These are phyloP conservation scores for Caenorhabditis uteleia DNA, from an alignment of 2,888 invertebrate species.

Conservation along the genomic window DNA sequence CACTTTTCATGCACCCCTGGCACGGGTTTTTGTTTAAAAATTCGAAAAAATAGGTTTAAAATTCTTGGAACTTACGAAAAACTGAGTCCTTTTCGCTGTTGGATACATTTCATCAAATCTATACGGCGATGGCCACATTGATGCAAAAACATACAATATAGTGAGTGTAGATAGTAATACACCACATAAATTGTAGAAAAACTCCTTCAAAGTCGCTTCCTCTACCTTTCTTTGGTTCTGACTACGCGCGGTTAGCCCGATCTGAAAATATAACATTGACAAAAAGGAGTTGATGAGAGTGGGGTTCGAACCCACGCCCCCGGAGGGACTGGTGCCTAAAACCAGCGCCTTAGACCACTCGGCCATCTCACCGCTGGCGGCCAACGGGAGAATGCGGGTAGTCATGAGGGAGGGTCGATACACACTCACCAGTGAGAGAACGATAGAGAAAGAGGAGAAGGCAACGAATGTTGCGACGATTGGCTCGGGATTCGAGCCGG, in stretches of 20 bases:
- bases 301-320: constrained; percentile 65
- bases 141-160: constrained; percentile 38
- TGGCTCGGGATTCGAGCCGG: constrained; percentile 49
- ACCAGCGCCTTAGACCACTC: constrained; percentile 88
- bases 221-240: constrained; percentile 10
- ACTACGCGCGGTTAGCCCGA: constrained; percentile 27
- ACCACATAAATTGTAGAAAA: constrained; percentile 26
- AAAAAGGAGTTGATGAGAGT: constrained; percentile 48
- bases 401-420: neutral
- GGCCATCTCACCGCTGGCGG: constrained; percentile 74
- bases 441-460: constrained; percentile 37
- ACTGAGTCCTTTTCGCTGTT: constrained; percentile 53
- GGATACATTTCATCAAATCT: constrained; percentile 48
- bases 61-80: constrained; percentile 47
- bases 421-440: constrained; percentile 39
- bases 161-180: constrained; percentile 34
- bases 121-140: constrained; percentile 42
- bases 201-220: constrained; percentile 19
- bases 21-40: neutral
- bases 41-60: neutral
- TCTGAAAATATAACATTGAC: constrained; percentile 8
- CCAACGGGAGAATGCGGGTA: constrained; percentile 12
- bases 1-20: no score
- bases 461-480: constrained; percentile 46
- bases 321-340: constrained; percentile 85